Base-by-base conservation (phyloP, 2,113 vertebrate species). In the Carassius auratus region DNA sequence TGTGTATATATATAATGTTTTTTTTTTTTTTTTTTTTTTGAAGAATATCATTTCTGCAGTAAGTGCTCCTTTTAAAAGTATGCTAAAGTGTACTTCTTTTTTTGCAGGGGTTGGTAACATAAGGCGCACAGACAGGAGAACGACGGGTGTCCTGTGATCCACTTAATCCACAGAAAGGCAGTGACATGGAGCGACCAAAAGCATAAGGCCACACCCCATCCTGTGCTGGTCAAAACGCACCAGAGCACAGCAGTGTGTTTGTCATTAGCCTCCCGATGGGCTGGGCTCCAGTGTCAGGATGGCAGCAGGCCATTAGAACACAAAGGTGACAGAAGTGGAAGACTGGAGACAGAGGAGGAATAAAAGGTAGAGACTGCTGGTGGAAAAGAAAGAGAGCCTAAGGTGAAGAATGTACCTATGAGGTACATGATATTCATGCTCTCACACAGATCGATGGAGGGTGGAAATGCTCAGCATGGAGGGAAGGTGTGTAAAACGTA, bases 241-340 rank as follows among this genome's bases (percentile, higher is more conserved):
- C 90, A 89, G 87, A 90, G 81, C 57, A 61, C 71, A 84, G 86
- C 62, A 90, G 73, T 85, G 89, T 86, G 87, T 89, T 91, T 92
- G 88, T 94, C 90, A 93, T 94, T 93, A 93, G 89, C 91, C 92
- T 89, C 92, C 90, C 74, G 91, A 90, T 92, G 92, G 68, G 90
- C 85, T 57, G 86, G 33, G 90, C 89, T 88, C 84, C 66, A 76
- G 74, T 23, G 80, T 48, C 62, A 64, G 71, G 48, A 21, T 75
- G 64, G 62, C 61, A 77, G 66, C 23, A 76, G 73, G 75, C 42
- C 26, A 82, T 71, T 48, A 52, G 10, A 36, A 42, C 1, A 61
- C 13, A 17, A 3, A 64, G 26, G 76, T 45, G 75, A 66, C 23
- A 78, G 23, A 68, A 38, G 61, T 73, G 83, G 59, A 50, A 48